Conservation (phyloP, 2,113 vertebrate species). For the Empidonax alnorum region DNA sequence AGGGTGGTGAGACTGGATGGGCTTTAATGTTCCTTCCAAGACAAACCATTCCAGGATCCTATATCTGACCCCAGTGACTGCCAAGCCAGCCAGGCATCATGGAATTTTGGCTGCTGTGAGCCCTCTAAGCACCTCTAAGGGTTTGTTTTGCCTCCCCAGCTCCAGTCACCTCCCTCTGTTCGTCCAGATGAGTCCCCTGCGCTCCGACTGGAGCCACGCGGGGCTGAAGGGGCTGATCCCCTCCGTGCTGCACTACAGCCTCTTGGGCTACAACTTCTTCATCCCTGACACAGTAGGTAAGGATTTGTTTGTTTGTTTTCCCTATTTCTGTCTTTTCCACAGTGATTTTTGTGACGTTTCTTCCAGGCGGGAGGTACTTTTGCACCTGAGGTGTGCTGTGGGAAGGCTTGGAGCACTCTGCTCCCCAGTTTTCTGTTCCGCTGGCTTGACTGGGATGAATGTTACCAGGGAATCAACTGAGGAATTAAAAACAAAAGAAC, state of each 20-base stretch:
- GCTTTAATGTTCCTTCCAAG: not conserved
- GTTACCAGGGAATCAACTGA: not conserved
- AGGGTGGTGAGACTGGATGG: not conserved
- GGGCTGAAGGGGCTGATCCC: slow-evolving; percentile 89
- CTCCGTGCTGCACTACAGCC: slow-evolving; percentile 87
- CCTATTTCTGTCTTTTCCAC: not conserved
- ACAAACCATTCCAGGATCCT: not conserved
- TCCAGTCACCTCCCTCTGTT: slow-evolving; percentile 85
- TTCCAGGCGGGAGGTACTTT: fast-evolving
- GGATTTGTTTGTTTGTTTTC: fast-evolving
- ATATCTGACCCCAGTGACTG: fast-evolving
- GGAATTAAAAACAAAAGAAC: not conserved
- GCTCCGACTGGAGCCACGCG: slow-evolving; percentile 82
- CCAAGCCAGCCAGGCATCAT: fast-evolving
- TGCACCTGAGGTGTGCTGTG: fast-evolving
- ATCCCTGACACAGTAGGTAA: slow-evolving; percentile 89
- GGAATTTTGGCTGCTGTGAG: fast-evolving
- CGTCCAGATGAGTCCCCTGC: slow-evolving; percentile 80
- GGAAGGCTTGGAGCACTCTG: fast-evolving
- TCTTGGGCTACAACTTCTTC: slow-evolving; percentile 92
- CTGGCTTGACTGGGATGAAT: not conserved
- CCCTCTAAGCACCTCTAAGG: fast-evolving
- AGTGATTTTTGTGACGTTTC: not conserved
- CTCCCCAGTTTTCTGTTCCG: fast-evolving
- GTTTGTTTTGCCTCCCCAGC: slow-evolving; percentile 54